Base-by-base conservation (phyloP, 2,888 invertebrate genomes). In the Emmelina monodactyla region DNA sequence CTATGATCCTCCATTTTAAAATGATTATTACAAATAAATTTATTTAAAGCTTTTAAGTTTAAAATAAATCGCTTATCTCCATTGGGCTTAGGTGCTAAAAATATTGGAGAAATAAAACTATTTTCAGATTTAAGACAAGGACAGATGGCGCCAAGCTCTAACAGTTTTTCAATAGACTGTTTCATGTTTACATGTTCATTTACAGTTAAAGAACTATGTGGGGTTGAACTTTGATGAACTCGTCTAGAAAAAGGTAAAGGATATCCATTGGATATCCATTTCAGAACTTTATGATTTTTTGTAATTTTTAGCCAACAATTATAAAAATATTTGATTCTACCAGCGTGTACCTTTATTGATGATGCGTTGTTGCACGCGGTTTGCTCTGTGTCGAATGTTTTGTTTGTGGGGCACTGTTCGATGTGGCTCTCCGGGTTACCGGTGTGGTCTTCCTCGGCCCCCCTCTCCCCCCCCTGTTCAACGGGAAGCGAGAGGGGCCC, bases 311-410 rank as follows among this genome's bases (percentile, higher is more conserved):
- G 22, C 45, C 46, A 47, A 22, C 36, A 38, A 14, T 41, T 28
- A 35, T 45, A 46, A 38, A 37, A 45, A 33, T 39, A 14, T 16
- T 28, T 22, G 13, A 43, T 16, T 14, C 45, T 28, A 19, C 44
- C 45, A 2, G 40, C 43, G 33, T 44, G 41, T 41, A 42, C 45
- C 41, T 43, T 28, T 28, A 31, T 35, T 35, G 36, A 4, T 35
- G 36, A 4, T 31, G 30, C 7, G 32, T 15, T 22, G 31, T 31
- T 10, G 32, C 33, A 28, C 35, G 36, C 11, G 32, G 22, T 10
- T 32, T 36, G 19, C n/a, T n/a, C n/a, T n/a, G n/a, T n/a, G n/a
- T n/a, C n/a, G n/a, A n/a, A n/a, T n/a, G n/a, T n/a, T n/a, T n/a
- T n/a, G n/a, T n/a, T n/a, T n/a, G n/a, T n/a, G n/a, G n/a, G n/a